Percentiles rank a stretch among this genome's conserved stretches.
Conservation (phyloP, 2,888 invertebrate species). For the Clitarchus hookeri region DNA sequence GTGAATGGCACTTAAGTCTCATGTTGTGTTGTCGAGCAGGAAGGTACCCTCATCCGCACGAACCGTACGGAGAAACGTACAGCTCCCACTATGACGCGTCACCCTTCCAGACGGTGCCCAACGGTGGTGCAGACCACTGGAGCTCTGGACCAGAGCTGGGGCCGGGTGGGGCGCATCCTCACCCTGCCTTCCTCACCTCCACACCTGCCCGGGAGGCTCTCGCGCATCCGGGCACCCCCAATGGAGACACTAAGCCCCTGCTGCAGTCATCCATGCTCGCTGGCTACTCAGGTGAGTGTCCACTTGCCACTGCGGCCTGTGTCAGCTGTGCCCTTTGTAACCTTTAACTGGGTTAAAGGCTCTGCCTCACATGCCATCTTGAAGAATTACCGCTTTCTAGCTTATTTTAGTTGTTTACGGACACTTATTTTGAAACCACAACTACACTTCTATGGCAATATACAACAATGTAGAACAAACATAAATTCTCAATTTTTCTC, state of each 20-base stretch:
- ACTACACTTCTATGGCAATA: no score
- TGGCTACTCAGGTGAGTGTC: constrained; percentile 56
- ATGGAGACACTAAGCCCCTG: constrained; percentile 59
- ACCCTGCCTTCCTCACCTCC: constrained; percentile 52
- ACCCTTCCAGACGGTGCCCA: constrained; percentile 77
- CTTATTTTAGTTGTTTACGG: no score
- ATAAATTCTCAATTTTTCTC: no score
- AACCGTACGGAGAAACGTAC: constrained; percentile 58
- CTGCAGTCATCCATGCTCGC: constrained; percentile 66
- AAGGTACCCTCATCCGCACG: constrained; percentile 52
- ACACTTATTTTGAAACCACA: no score
- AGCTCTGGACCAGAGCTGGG: constrained; percentile 48
- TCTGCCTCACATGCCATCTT: no score
- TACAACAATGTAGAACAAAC: no score
- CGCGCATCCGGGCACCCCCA: constrained; percentile 56
- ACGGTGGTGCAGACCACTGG: constrained; percentile 59
- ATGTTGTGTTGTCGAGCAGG: constrained; percentile 37
- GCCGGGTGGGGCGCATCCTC: constrained; percentile 43
- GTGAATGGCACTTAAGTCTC: no score
- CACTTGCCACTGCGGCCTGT: no score
- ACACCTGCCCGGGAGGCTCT: constrained; percentile 50
- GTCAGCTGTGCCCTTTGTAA: no score
- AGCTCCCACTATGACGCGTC: constrained; percentile 66
- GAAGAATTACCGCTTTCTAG: no score
- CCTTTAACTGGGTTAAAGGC: no score